These are phyloP conservation scores for Gasterosteus nipponicus DNA, from an alignment of 2,113 vertebrate species.

Conservation along the genomic window DNA sequence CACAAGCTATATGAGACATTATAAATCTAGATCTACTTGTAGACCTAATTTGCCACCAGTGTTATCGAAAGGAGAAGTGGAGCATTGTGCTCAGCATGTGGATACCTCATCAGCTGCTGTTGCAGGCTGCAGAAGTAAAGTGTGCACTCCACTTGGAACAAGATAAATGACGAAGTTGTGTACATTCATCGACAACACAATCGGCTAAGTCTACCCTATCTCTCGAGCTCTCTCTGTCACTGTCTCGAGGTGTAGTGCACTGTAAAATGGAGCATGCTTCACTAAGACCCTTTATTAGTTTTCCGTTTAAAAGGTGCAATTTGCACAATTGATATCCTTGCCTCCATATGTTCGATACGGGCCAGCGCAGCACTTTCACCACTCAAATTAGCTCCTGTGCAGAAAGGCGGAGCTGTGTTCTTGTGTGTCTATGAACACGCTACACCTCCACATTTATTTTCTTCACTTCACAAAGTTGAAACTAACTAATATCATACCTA, in stretches of 20 bases:
- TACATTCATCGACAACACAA: conserved; percentile 69
- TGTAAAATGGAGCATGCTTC: conserved; percentile 77
- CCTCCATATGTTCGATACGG: conserved; percentile 70
- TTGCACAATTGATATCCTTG: conserved; percentile 74
- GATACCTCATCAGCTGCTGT: conserved; percentile 35
- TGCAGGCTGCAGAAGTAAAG: conserved; percentile 36
- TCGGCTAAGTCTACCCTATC: conserved; percentile 60
- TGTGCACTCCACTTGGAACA: conserved; percentile 44
- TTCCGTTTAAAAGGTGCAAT: conserved; percentile 71
- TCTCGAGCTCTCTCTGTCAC: conserved; percentile 68
- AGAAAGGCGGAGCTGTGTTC: conserved; percentile 20
- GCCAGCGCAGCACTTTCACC: conserved; percentile 49
- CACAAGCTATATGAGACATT: not conserved
- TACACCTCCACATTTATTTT: conserved; percentile 19
- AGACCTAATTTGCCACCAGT: conserved; percentile 3
- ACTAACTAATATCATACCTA: not conserved
- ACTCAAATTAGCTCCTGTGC: conserved; percentile 51
- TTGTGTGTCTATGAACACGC: not conserved
- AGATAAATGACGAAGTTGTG: conserved; percentile 68
- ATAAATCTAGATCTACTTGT: conserved; percentile 16
- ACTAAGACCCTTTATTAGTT: conserved; percentile 75
- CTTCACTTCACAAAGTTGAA: conserved; percentile 4
- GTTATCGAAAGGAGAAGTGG: conserved; percentile 30
- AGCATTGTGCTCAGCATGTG: conserved; percentile 11
- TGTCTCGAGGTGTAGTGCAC: conserved; percentile 77